Evolutionary conservation across 2,797 vertebrate species (phyloP).

Genomic region (Cossypha dichroa): DNA sequence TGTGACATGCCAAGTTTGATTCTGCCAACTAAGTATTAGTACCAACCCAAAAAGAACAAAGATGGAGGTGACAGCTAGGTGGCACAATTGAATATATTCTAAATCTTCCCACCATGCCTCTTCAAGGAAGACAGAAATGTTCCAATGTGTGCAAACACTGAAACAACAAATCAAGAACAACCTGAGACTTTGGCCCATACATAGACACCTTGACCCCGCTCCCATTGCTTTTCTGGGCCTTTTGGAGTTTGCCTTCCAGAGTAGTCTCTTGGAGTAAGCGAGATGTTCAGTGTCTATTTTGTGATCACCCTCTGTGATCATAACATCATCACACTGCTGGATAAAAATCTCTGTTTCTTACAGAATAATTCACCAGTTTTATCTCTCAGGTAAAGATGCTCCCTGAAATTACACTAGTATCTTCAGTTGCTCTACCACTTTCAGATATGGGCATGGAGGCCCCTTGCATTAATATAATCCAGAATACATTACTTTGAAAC

Average conservation of each 20-base stretch:
- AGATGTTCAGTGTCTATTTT: neutral
- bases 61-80: slow-evolving; percentile 5
- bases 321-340: neutral
- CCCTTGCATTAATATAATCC: neutral
- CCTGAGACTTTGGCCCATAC: neutral
- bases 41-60: neutral
- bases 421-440: neutral
- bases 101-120: neutral
- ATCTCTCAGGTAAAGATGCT: neutral
- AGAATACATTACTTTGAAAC: neutral
- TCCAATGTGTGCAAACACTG: neutral
- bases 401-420: neutral
- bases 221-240: neutral
- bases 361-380: neutral
- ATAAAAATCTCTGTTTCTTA: neutral
- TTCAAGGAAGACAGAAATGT: neutral
- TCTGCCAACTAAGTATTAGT: neutral
- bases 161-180: neutral
- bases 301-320: fast-evolving
- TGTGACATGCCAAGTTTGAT: neutral
- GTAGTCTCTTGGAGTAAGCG: neutral
- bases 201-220: neutral
- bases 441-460: neutral
- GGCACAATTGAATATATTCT: neutral
- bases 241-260: neutral